Conservation (phyloP, 2,797 vertebrate species). For the Ispidina picta region DNA sequence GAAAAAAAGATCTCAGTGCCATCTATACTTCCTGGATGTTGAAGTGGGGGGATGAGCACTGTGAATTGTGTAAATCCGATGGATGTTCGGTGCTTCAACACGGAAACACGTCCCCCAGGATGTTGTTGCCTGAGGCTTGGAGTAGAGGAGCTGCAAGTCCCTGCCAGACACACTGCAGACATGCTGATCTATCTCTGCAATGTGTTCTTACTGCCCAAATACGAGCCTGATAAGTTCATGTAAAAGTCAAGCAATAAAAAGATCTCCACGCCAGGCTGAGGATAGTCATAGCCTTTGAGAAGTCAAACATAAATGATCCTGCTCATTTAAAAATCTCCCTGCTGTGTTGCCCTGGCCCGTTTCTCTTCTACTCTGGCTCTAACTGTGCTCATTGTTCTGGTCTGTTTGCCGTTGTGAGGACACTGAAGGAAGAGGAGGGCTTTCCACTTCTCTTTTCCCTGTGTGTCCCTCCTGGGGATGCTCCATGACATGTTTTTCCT, state of each 20-base stretch:
- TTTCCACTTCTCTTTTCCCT: background rate
- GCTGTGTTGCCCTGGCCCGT: constrained; percentile 14
- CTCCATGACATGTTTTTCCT: background rate
- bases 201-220: constrained; percentile 53
- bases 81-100: background rate
- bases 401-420: background rate
- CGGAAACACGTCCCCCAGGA: constrained; percentile 27
- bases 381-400: constrained; percentile 24
- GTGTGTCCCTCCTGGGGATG: background rate
- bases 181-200: constrained; percentile 50
- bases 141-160: constrained; percentile 51
- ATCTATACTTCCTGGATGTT: constrained; percentile 53
- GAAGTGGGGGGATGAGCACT: constrained; percentile 35
- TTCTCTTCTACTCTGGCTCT: constrained; percentile 12
- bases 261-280: constrained; percentile 42
- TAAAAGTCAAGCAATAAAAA: constrained; percentile 67
- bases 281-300: constrained; percentile 7
- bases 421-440: background rate
- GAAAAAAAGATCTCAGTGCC: constrained; percentile 12
- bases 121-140: constrained; percentile 35
- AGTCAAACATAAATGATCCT: constrained; percentile 68
- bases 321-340: constrained; percentile 56
- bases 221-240: constrained; percentile 36
- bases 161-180: constrained; percentile 4
- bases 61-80: constrained; percentile 25